A percentile compares a stretch with the other conserved stretches of the same genome.
phyloP scores from a whole-genome alignment of 2,113 vertebrate genomes.

The Myrmecobius fasciatus region DNA sequence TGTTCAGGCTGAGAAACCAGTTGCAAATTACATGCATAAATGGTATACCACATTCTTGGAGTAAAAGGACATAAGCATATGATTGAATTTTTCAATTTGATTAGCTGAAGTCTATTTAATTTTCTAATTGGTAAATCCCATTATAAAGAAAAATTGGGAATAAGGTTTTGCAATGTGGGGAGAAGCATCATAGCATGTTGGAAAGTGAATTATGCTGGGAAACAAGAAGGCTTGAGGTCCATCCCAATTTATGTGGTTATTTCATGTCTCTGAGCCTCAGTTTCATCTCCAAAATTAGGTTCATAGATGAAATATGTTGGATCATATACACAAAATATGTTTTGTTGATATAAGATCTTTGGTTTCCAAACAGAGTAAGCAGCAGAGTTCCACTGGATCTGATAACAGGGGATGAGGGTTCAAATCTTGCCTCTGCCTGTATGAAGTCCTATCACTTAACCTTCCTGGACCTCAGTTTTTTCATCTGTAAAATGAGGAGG shows the following conservation, averaged over 20 bases:
- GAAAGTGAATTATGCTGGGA: neutral
- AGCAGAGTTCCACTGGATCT: neutral
- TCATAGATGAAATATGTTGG: neutral
- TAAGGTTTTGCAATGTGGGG: too few species aligned
- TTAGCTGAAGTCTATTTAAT: neutral
- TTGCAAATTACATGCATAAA: neutral
- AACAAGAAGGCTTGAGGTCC: neutral
- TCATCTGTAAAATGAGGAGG: neutral
- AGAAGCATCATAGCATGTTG: neutral
- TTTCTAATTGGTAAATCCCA: neutral
- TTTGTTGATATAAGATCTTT: neutral
- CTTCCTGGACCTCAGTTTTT: neutral
- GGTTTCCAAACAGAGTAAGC: neutral
- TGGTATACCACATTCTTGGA: neutral
- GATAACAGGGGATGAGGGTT: neutral
- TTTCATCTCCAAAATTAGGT: neutral
- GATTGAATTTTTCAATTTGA: neutral
- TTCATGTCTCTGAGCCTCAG: neutral
- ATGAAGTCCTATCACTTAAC: neutral
- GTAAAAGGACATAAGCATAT: neutral
- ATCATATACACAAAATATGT: neutral
- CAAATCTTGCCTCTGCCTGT: neutral
- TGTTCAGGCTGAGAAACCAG: neutral
- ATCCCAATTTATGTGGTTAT: neutral
- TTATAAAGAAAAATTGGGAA: too few species aligned